Percentiles rank a stretch among this genome's conserved stretches.
phyloP scores from a whole-genome alignment of 1,140 invertebrate species.

The Heliothis subflexa region DNA sequence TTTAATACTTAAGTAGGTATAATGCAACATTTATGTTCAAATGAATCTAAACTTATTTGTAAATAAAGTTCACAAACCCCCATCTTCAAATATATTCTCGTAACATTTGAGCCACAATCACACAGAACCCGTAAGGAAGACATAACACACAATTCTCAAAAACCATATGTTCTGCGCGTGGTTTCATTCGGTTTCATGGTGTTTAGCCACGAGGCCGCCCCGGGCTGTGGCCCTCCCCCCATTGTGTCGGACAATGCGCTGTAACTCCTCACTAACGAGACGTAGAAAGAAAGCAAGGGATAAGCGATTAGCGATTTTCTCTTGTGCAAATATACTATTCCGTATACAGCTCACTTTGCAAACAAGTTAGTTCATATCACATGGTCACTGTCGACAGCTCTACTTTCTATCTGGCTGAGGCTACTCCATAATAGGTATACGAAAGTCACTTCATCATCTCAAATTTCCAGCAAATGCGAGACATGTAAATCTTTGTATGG shows the following conservation, averaged over 20 bases:
- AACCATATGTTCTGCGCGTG: slow-evolving; percentile 8
- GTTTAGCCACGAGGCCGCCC: slow-evolving; percentile 70
- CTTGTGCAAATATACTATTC: background rate
- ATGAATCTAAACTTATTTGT: too few relatives aligned
- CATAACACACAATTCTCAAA: slow-evolving; percentile 40
- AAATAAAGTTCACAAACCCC: too few relatives aligned
- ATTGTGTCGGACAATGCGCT: slow-evolving; percentile 79
- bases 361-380: too few relatives aligned
- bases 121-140: slow-evolving; percentile 32
- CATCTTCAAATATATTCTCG: background rate
- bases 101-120: background rate
- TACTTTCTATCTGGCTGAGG: too few relatives aligned
- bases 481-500: too few relatives aligned
- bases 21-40: too few relatives aligned
- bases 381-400: too few relatives aligned
- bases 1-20: too few relatives aligned
- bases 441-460: too few relatives aligned
- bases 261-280: slow-evolving; percentile 82
- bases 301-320: slow-evolving; percentile 42
- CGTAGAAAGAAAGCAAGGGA: slow-evolving; percentile 54
- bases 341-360: too few relatives aligned
- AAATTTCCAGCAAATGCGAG: too few relatives aligned
- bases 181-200: slow-evolving; percentile 51
- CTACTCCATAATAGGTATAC: too few relatives aligned
- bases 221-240: slow-evolving; percentile 71